Conservation (phyloP, 2,888 invertebrate species). For the Lymantria monacha region DNA sequence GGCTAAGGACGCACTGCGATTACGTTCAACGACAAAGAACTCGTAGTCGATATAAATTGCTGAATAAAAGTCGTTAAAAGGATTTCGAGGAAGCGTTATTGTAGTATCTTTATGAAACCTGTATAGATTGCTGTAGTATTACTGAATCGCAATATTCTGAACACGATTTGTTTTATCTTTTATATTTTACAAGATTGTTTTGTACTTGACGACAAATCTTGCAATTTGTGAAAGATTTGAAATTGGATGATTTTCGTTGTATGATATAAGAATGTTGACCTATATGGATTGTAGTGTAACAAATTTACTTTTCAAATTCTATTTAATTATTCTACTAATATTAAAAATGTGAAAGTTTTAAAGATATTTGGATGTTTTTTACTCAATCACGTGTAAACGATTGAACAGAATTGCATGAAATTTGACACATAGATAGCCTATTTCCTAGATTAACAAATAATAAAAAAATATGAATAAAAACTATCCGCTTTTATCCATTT, state of each 20-base stretch:
- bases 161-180: constrained; percentile 1
- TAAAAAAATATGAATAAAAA: too few relatives aligned
- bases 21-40: constrained; percentile 5
- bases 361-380: too few relatives aligned
- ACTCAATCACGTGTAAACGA: too few relatives aligned
- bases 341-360: too few relatives aligned
- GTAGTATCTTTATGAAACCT: neutral
- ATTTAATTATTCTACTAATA: too few relatives aligned
- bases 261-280: neutral
- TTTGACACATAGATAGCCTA: too few relatives aligned
- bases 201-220: neutral
- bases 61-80: constrained; percentile 9
- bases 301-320: too few relatives aligned
- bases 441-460: too few relatives aligned
- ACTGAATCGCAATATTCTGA: neutral
- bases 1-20: constrained; percentile 6
- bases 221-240: neutral
- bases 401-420: too few relatives aligned
- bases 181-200: neutral
- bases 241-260: neutral
- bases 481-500: too few relatives aligned
- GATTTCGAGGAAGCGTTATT: constrained; percentile 2
- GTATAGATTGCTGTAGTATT: neutral
- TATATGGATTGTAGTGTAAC: neutral
- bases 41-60: constrained; percentile 5